Evolutionary conservation across 2,888 invertebrate genomes (phyloP).

Genomic region (Nipponacmea schrenckii): DNA sequence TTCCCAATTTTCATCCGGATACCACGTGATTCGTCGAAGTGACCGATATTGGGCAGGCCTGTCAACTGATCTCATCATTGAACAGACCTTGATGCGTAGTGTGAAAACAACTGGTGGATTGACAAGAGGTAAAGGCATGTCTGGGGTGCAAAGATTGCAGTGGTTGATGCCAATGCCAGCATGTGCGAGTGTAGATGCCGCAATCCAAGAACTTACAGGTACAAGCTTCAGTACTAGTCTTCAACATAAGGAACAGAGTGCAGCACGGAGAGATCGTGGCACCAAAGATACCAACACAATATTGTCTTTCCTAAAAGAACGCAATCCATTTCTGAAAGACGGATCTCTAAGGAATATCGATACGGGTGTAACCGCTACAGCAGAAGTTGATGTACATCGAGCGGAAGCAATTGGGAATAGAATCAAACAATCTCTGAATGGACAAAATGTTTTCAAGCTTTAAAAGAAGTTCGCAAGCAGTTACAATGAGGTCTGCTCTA

Average conservation of each 20-base stretch:
- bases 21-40: constrained; percentile 32
- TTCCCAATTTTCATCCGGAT: constrained; percentile 26
- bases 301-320: constrained; percentile 17
- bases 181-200: constrained; percentile 15
- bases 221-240: constrained; percentile 18
- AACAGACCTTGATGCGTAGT: constrained; percentile 33
- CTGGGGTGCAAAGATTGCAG: constrained; percentile 16
- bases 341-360: constrained; percentile 27
- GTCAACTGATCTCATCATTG: constrained; percentile 34
- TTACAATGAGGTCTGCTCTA: constrained; percentile 22
- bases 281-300: constrained; percentile 22
- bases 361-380: constrained; percentile 31
- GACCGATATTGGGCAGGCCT: constrained; percentile 36
- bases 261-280: constrained; percentile 3
- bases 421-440: constrained; percentile 27
- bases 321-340: constrained; percentile 30
- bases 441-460: constrained; percentile 20
- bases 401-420: constrained; percentile 25
- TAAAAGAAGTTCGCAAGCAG: constrained; percentile 26
- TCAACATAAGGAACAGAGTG: constrained; percentile 19
- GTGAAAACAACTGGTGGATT: constrained; percentile 32
- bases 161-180: constrained; percentile 22
- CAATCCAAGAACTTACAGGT: constrained; percentile 24
- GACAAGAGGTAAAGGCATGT: constrained; percentile 29
- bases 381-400: constrained; percentile 23